These are phyloP conservation scores for Antechinus stuartii DNA, from an alignment of 2,113 vertebrate species.

Conservation along the genomic window DNA sequence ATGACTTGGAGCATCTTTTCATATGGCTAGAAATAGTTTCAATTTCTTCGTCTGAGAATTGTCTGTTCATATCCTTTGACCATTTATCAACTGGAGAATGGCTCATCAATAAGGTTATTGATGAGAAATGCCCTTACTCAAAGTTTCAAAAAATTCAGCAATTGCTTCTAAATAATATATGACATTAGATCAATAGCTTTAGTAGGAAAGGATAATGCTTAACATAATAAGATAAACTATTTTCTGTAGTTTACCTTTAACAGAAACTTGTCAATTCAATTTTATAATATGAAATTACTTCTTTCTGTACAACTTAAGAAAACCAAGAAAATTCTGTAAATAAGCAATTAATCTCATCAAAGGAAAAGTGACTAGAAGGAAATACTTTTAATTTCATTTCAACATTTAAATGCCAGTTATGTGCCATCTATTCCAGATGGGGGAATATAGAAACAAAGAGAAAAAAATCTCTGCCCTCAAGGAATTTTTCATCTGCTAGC, in stretches of 20 bases:
- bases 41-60: too few relatives aligned
- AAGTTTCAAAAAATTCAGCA: slow-evolving; percentile 17
- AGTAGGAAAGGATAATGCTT: not conserved
- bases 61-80: too few relatives aligned
- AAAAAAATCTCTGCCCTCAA: not conserved
- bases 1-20: too few relatives aligned
- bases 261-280: not conserved
- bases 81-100: too few relatives aligned
- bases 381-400: not conserved
- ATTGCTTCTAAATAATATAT: slow-evolving; percentile 20
- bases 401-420: not conserved
- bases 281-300: not conserved
- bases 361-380: not conserved
- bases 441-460: not conserved
- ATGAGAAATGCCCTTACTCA: slow-evolving; percentile 22
- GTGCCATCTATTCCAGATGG: not conserved
- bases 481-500: not conserved
- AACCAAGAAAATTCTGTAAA: not conserved
- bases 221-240: not conserved
- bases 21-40: too few relatives aligned
- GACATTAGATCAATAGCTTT: not conserved
- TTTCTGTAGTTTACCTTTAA: not conserved
- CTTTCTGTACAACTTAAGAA: not conserved
- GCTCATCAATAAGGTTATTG: slow-evolving; percentile 12
- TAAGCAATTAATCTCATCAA: not conserved